Conservation (phyloP, 2,888 invertebrate species). For the Luperina nickerlii region DNA sequence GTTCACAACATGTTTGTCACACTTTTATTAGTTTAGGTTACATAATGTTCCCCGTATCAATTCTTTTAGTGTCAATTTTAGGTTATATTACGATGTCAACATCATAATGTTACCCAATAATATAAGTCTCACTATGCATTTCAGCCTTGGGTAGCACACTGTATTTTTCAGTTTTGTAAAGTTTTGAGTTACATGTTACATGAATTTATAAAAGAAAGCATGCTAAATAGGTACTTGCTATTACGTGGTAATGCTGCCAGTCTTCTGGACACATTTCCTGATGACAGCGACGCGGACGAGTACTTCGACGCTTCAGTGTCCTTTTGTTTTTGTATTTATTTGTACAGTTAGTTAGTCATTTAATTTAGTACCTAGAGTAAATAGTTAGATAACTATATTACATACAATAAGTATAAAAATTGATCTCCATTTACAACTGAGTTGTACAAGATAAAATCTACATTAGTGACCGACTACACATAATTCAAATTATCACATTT, state of each 20-base stretch:
- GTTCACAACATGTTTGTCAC: conserved; percentile 28
- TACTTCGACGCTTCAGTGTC: too few species aligned
- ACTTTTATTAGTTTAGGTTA: not conserved
- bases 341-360: too few species aligned
- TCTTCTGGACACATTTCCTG: too few species aligned
- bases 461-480: not conserved
- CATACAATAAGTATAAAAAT: too few species aligned
- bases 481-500: conserved; percentile 13
- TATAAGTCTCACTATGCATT: not conserved
- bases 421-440: not conserved
- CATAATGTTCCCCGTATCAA: not conserved
- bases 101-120: not conserved
- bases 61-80: not conserved
- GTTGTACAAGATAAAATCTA: not conserved
- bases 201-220: not conserved
- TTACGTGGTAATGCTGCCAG: too few species aligned
- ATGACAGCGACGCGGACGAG: too few species aligned
- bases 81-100: not conserved
- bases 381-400: too few species aligned
- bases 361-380: too few species aligned
- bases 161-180: too few species aligned
- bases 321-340: too few species aligned
- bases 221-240: too few species aligned
- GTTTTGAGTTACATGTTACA: not conserved
- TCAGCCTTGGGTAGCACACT: not conserved